Evolutionary conservation across 2,113 vertebrate species (phyloP).

Genomic region (Proteles cristata): DNA sequence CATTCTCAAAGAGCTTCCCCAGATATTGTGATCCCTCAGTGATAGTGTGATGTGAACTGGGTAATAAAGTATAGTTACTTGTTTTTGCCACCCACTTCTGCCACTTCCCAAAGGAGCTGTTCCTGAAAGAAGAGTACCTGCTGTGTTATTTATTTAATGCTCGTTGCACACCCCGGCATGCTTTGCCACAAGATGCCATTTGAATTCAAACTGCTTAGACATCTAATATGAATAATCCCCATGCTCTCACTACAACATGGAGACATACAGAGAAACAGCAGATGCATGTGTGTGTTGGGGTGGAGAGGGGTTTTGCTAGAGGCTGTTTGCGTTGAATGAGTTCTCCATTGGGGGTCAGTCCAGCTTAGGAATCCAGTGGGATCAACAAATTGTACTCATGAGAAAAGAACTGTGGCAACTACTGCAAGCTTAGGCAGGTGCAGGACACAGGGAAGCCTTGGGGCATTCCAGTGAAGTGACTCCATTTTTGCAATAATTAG

Average conservation of each 20-base stretch:
- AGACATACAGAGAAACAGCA: not conserved
- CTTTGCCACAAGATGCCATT: not conserved
- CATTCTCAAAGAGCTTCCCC: not conserved
- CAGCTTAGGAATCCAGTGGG: not conserved
- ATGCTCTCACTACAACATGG: not conserved
- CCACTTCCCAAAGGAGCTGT: not conserved
- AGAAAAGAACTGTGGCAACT: not conserved
- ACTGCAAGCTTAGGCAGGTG: not conserved
- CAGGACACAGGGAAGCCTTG: not conserved
- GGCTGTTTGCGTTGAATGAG: not conserved
- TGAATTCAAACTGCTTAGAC: not conserved
- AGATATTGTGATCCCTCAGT: not conserved
- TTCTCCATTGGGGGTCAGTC: not conserved
- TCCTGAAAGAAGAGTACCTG: not conserved
- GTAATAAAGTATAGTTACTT: not conserved
- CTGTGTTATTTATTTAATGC: not conserved
- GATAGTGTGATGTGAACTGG: not conserved
- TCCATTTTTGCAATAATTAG: not conserved
- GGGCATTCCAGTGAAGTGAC: not conserved
- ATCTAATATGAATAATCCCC: not conserved
- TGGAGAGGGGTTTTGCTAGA: not conserved
- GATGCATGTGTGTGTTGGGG: not conserved
- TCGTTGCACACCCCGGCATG: not conserved
- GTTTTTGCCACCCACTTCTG: not conserved
- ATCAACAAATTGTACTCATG: not conserved